Percentiles rank a stretch among this genome's conserved stretches.
Evolutionary conservation across 2,797 vertebrate genomes (phyloP).

Genomic region (Notamacropus eugenii): DNA sequence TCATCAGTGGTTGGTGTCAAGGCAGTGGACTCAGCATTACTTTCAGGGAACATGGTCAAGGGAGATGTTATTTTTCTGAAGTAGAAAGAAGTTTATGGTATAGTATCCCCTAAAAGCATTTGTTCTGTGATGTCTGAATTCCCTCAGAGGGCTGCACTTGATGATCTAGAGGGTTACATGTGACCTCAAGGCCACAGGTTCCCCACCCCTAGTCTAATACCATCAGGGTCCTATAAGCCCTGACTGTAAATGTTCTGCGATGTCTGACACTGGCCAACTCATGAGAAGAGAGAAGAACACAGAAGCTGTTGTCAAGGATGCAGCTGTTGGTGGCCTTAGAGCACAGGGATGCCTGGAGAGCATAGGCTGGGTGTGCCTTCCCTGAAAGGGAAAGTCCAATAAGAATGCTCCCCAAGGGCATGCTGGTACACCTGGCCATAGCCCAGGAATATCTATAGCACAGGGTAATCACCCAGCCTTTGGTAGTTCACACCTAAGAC

Average conservation of each 20-base stretch:
- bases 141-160: too few relatives aligned
- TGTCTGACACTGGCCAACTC: not conserved
- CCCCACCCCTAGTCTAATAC: not conserved
- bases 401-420: not conserved
- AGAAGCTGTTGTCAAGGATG: not conserved
- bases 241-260: not conserved
- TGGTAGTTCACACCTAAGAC: not conserved
- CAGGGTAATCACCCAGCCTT: not conserved
- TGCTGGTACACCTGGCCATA: not conserved
- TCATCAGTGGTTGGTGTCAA: not conserved
- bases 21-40: not conserved
- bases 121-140: too few relatives aligned
- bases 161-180: too few relatives aligned
- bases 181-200: too few relatives aligned
- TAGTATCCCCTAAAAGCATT: too few relatives aligned
- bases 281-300: not conserved
- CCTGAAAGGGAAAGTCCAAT: not conserved
- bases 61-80: not conserved
- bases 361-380: not conserved
- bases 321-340: not conserved
- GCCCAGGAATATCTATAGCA: not conserved
- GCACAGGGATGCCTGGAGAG: too few relatives aligned
- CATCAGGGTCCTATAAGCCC: not conserved
- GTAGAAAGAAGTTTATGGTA: not conserved
- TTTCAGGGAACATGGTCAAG: not conserved